Base-by-base conservation (phyloP, 2,888 invertebrate species). In the Eurytoma adleriae region DNA sequence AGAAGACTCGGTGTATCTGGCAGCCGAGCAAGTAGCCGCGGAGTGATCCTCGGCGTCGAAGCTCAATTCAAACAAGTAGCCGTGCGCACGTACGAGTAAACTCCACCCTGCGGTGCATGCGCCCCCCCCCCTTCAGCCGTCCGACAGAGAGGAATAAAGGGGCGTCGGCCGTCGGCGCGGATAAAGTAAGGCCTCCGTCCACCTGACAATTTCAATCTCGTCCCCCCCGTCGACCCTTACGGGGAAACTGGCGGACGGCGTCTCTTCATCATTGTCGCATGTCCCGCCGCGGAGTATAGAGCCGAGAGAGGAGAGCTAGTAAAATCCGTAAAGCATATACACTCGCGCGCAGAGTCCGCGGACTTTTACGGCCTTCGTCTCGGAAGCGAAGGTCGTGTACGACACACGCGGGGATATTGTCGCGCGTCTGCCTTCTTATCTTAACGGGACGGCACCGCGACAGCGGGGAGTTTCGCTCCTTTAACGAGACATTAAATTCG, bases 61-160 rank as follows among this genome's bases (percentile, higher is more conserved):
- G 12, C 82, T 72, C 82, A 81, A 85, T 84, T 83, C 83, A 84
- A 85, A 83, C 80, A 84, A 83, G 84, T 83, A 83, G 79, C 77
- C 61, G 74, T n/a, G 16, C 4, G 24, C 16, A 24, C 56, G 40
- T 40, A 61, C 52, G 4, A 12, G 40, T 40, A 40, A 40, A 40
- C 40, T 27, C 54, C 27, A n/a, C 40, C 27, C 54, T 24, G 40
- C 24, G 18, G 70, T 24, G 18, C 50, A 30, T 30, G 62, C 18
- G 52, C 5, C 68, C 52, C 67, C 67, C 68, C 16, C 59, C 61
- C 59, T 18, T 30, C 10, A n/a, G 50, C 13, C 48, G 40, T 66
- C 48, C 30, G 59, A 71, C 59, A 67, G 30, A 40, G 57, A 62
- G 18, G 62, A 72, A 48, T 40, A 56, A 24, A 52, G 54, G 52